phyloP scores from a whole-genome alignment of 2,888 invertebrate species.

The Notocelia uddmanniana region DNA sequence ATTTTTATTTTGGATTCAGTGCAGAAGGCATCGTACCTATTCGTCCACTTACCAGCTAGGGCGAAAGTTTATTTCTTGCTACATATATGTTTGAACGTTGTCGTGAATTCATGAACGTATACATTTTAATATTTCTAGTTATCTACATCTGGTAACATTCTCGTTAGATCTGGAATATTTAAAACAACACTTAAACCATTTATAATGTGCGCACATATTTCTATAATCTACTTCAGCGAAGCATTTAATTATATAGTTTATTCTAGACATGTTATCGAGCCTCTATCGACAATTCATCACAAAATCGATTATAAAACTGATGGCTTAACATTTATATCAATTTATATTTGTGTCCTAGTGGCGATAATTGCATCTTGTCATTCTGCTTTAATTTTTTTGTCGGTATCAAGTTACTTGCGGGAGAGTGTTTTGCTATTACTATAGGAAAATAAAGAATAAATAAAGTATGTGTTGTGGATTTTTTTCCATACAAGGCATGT shows the following conservation, averaged over 20 bases:
- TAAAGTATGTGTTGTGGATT: constrained; percentile 27
- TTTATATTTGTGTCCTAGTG: constrained; percentile 33
- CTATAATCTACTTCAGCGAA: not conserved
- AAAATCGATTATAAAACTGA: constrained; percentile 42
- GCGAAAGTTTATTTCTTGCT: not conserved
- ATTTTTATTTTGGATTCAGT: constrained; percentile 1
- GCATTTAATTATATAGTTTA: constrained; percentile 26
- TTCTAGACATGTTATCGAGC: constrained; percentile 32
- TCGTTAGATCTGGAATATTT: not conserved
- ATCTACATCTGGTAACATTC: not conserved
- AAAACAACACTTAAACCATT: not conserved
- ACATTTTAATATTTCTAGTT: too few relatives aligned
- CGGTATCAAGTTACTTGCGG: constrained; percentile 17
- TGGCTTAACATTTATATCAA: constrained; percentile 33
- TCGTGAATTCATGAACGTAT: too few relatives aligned
- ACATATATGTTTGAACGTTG: too few relatives aligned
- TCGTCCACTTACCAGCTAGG: not conserved
- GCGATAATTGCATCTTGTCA: constrained; percentile 36
- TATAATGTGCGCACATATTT: not conserved
- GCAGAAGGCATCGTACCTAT: not conserved
- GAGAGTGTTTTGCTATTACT: not conserved
- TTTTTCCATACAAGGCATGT: constrained; percentile 31
- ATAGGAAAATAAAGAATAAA: constrained; percentile 16
- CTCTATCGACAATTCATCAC: constrained; percentile 34
- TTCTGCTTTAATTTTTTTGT: constrained; percentile 25